Conservation (phyloP, 1,140 invertebrate species). For the Aleiodes sp. region DNA sequence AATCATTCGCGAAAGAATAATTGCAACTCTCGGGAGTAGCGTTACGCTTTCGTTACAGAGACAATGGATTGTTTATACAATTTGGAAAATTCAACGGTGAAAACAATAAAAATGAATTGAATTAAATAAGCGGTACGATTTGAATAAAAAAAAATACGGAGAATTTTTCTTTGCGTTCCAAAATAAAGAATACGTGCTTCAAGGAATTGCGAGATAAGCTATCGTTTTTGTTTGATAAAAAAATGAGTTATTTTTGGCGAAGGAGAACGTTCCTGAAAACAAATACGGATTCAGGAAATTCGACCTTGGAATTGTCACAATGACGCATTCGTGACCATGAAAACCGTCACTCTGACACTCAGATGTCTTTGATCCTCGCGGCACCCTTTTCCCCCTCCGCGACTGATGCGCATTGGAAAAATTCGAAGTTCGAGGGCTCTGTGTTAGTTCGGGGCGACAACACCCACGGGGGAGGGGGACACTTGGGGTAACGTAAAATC, state of each 20-base stretch:
- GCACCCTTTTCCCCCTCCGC: not conserved
- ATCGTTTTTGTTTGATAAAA: not conserved
- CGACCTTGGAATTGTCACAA: slow-evolving; percentile 3
- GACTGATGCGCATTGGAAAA: not conserved
- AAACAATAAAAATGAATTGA: too few relatives aligned
- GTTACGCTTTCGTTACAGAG: not conserved
- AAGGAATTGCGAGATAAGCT: too few relatives aligned
- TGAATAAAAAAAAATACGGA: not conserved
- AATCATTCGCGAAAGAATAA: too few relatives aligned
- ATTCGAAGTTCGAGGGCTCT: not conserved
- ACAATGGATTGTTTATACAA: not conserved
- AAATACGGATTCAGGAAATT: not conserved
- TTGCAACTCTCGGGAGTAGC: too few relatives aligned
- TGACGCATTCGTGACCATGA: slow-evolving; percentile 24
- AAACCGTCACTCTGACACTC: not conserved
- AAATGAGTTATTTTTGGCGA: not conserved
- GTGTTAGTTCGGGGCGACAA: not conserved
- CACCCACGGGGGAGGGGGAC: not conserved
- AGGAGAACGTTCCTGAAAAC: not conserved
- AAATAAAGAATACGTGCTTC: too few relatives aligned
- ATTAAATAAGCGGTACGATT: not conserved
- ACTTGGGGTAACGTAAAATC: not conserved
- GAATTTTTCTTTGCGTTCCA: too few relatives aligned
- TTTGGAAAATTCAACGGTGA: too few relatives aligned
- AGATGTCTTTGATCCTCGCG: not conserved